Base-by-base conservation (phyloP, 1,140 invertebrate genomes). In the Eumeta japonica region DNA sequence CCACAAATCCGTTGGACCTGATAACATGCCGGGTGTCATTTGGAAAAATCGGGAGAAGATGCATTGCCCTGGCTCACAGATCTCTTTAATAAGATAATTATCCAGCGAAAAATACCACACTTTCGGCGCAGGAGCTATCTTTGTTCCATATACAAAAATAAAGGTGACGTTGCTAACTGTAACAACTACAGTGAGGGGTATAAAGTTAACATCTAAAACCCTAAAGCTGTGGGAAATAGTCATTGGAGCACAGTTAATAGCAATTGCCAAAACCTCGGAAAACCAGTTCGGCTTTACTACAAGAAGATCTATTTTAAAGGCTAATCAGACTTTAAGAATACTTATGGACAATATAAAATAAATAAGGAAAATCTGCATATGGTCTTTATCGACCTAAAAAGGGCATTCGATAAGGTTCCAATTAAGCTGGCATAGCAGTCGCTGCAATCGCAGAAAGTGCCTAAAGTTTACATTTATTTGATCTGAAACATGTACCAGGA, bases 261-360 rank as follows among this genome's bases (percentile, higher is more conserved):
- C n/a, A n/a, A 2, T 33, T 3, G 1, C 31, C 1, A 16, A 17
- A 2, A 9, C 7, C 14, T 17, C 31, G 3, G 31, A 16, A 17
- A 33, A 33, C 16, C 31, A 33, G 16, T 33, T 17, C 10, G 31
- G 31, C 10, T 33, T 33, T 5, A 33, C 31, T n/a, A 2, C 31
- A 1, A 17, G 31, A 3, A 33, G 12, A 17, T 33, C 16, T 3
- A 33, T 17, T n/a, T 18, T 16, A 5, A 19, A 34, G 11, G 32
- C 32, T 12, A 34, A 19, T 3, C 32, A 34, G 1, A 34, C 14
- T 11, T 7, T 34, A 1, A 19, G 32, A 12, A 19, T 12, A 3
- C 2, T 16, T 12, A 34, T 34, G 32, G 32, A 34, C 12, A 34
- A 34, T 7, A 34, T n/a, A 10, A 19, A 1, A 11, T 13, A 2